phyloP scores from a whole-genome alignment of 2,888 invertebrate genomes.

The Xiphydria camelus region DNA sequence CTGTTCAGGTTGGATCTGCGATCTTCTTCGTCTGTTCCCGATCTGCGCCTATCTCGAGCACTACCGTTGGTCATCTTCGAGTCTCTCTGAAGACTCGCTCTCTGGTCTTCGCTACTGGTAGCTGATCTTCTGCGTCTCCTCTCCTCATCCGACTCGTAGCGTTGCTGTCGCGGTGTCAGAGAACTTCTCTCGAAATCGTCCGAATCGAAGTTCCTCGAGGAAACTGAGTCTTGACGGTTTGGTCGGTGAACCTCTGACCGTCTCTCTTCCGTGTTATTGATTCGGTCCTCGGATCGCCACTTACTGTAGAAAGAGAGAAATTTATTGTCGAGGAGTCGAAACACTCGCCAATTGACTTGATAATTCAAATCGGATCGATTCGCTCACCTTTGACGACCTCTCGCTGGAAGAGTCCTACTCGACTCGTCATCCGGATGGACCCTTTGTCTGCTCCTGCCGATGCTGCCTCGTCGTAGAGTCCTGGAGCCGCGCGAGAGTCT shows the following conservation, averaged over 20 bases:
- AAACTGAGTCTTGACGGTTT: slow-evolving; percentile 31
- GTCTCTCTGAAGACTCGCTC: slow-evolving; percentile 7
- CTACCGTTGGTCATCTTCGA: slow-evolving; percentile 12
- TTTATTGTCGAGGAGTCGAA: background rate
- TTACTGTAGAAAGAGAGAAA: slow-evolving; percentile 20
- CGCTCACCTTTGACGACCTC: slow-evolving; percentile 46
- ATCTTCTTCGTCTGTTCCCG: slow-evolving; percentile 47
- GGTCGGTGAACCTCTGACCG: slow-evolving; percentile 39
- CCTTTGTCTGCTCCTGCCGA: slow-evolving; percentile 33
- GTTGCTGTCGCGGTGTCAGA: slow-evolving; percentile 27
- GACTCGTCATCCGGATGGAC: slow-evolving; percentile 41
- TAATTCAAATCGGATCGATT: too few relatives aligned
- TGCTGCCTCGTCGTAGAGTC: slow-evolving; percentile 48
- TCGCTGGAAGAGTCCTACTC: slow-evolving; percentile 28
- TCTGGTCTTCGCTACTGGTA: slow-evolving; percentile 20
- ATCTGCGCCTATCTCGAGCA: slow-evolving; percentile 30
- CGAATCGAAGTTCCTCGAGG: slow-evolving; percentile 26
- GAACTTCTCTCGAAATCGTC: slow-evolving; percentile 33
- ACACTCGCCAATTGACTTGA: too few relatives aligned
- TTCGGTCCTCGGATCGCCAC: slow-evolving; percentile 48
- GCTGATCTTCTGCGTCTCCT: slow-evolving; percentile 18
- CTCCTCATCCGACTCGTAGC: slow-evolving; percentile 14
- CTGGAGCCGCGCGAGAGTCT: slow-evolving; percentile 49
- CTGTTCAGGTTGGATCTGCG: slow-evolving; percentile 29
- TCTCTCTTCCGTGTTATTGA: slow-evolving; percentile 41